Base-by-base conservation (phyloP, 1,140 invertebrate species). In the Colletes latitarsis region DNA sequence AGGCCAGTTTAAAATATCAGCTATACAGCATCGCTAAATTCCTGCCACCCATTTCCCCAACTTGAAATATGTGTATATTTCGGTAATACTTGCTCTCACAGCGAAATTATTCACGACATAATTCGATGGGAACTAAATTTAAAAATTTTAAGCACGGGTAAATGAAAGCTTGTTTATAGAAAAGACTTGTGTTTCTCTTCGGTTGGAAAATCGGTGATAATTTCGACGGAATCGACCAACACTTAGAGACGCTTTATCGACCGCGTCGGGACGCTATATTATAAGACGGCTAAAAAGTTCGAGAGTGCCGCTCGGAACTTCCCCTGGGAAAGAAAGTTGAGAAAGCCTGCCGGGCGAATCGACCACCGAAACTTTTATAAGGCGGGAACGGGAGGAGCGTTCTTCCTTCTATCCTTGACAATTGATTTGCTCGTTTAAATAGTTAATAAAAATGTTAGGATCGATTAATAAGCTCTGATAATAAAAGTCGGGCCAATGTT, bases 261-360 rank as follows among this genome's bases (percentile, higher is more conserved):
- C 39, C 77, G 77, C 15, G 30, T 3, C 14, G 69, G 15, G 15
- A 62, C 30, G 68, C 19, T 64, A 10, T 64, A 46, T 15, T 64
- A 10, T 64, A 46, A 72, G 69, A 21, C n/a, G 69, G 39, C 60
- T 79, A 53, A 79, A 55, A 79, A 79, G 77, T 79, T 79, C 58
- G 21, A 55, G 60, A 52, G 41, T 64, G 15, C 39, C n/a, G 77
- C 55, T 55, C 49, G 39, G 15, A 55, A 46, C 19, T 79, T 72
- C 49, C 41, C 60, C 10, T 17, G 76, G 58, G 69, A 64, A 79
- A 21, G 60, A 79, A 73, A 64, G 58, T 79, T 73, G 39, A n/a
- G 9, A 21, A 21, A 53, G 58, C 21, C 30, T 41, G 49, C 43
- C 58, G 57, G 57, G 49, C 17, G 68, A 55, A 63, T 69, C 70